phyloP scores from a whole-genome alignment of 2,113 vertebrate genomes.

The Podocnemis expansa region DNA sequence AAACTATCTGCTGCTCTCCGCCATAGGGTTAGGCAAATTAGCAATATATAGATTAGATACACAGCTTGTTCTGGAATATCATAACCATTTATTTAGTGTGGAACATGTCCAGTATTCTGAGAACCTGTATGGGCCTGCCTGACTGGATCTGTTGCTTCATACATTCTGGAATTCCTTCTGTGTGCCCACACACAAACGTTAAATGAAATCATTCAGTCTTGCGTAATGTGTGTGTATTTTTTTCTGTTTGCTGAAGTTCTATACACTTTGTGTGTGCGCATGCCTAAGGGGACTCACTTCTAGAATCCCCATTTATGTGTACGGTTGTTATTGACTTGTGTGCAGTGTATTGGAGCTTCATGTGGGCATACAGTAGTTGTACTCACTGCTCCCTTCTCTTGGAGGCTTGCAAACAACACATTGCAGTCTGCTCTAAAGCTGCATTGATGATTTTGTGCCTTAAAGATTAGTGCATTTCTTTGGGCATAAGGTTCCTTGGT shows the following conservation, averaged over 20 bases:
- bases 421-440: not conserved
- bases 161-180: not conserved
- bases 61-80: not conserved
- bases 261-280: accelerated
- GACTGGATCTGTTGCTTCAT: not conserved
- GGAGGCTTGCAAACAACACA: not conserved
- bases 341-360: accelerated
- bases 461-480: too few relatives aligned
- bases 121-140: not conserved
- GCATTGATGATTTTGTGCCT: not conserved
- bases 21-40: not conserved
- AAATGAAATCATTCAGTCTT: not conserved
- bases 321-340: not conserved
- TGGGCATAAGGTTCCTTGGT: too few relatives aligned
- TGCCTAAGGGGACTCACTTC: not conserved
- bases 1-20: not conserved
- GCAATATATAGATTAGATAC: not conserved
- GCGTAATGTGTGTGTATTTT: not conserved
- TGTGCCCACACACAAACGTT: not conserved
- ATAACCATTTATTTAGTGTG: not conserved
- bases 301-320: not conserved
- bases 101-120: not conserved
- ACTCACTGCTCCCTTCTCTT: not conserved
- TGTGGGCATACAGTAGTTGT: not conserved
- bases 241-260: too few relatives aligned